These are phyloP conservation scores for Globodera rostochiensis DNA, from an alignment of 1,140 invertebrate species.

Conservation along the genomic window DNA sequence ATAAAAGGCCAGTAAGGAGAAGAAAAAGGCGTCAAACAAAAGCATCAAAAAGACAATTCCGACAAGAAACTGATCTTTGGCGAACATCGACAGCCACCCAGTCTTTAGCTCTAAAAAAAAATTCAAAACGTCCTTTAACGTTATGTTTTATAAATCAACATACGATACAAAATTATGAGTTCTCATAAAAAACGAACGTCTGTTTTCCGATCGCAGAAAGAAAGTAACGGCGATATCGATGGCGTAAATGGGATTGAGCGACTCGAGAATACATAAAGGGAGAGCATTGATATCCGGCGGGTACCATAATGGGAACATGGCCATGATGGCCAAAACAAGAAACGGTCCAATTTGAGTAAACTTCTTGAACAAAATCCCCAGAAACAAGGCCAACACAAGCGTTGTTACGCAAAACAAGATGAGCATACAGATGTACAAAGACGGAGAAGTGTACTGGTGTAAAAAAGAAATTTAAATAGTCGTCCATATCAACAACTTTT, in stretches of 20 bases:
- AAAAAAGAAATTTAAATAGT: too few species aligned
- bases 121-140: background rate
- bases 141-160: too few species aligned
- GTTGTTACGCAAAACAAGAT: conserved; percentile 32
- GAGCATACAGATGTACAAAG: conserved; percentile 35
- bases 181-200: conserved; percentile 26
- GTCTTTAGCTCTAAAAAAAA: conserved; percentile 43
- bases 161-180: too few species aligned
- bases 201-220: conserved; percentile 37
- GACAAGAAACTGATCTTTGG: conserved; percentile 37
- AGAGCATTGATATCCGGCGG: conserved; percentile 31
- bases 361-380: conserved; percentile 27
- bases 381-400: conserved; percentile 34
- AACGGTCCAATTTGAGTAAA: conserved; percentile 13
- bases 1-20: conserved; percentile 44
- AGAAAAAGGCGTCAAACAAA: conserved; percentile 40
- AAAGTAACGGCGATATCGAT: conserved; percentile 40
- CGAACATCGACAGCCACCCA: conserved; percentile 47
- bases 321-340: conserved; percentile 5
- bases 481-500: too few species aligned
- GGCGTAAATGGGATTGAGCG: conserved; percentile 44
- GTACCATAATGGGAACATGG: conserved; percentile 15
- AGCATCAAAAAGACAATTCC: conserved; percentile 50
- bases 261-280: conserved; percentile 39
- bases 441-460: conserved; percentile 28